Conservation (phyloP, 2,888 invertebrate species). For the Diloba caeruleocephala region DNA sequence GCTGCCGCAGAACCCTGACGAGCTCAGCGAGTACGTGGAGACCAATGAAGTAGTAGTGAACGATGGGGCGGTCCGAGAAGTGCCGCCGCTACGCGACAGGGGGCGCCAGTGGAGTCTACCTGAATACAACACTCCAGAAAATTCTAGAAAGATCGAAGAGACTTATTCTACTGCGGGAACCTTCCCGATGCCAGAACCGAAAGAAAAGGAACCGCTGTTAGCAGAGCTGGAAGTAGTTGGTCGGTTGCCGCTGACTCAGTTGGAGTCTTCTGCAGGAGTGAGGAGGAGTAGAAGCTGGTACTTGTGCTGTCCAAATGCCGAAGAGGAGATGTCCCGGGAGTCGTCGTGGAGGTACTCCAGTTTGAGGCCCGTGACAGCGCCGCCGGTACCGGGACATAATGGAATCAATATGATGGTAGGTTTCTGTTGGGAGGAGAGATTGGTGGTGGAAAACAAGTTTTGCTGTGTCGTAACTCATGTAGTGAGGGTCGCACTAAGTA, state of each 20-base stretch:
- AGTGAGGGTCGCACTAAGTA: too few relatives aligned
- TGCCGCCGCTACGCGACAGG: conserved; percentile 76
- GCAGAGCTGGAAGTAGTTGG: conserved; percentile 83
- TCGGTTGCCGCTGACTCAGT: conserved; percentile 74
- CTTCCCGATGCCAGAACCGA: conserved; percentile 84
- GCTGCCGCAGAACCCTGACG: conserved; percentile 74
- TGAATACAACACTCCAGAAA: conserved; percentile 75
- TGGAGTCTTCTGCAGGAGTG: conserved; percentile 76
- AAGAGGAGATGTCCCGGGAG: conserved; percentile 79
- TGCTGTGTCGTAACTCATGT: too few relatives aligned
- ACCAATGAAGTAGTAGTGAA: conserved; percentile 77
- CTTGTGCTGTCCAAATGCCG: conserved; percentile 87
- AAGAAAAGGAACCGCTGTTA: conserved; percentile 80
- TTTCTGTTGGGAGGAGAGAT: conserved; percentile 7
- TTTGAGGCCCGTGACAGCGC: conserved; percentile 78
- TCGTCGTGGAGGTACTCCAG: conserved; percentile 84
- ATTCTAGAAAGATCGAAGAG: conserved; percentile 69
- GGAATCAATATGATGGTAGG: conserved; percentile 65
- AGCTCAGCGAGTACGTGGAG: conserved; percentile 82
- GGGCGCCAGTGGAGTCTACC: conserved; percentile 71
- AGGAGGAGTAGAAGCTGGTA: conserved; percentile 90
- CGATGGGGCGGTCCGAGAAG: conserved; percentile 74
- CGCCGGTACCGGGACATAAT: conserved; percentile 74
- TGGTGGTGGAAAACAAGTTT: too few relatives aligned
- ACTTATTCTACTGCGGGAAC: conserved; percentile 86